Evolutionary conservation across 2,797 vertebrate species (phyloP), one percentile per base, ranked within the genome.

Genomic region (Schizopygopsis pylzovi): DNA sequence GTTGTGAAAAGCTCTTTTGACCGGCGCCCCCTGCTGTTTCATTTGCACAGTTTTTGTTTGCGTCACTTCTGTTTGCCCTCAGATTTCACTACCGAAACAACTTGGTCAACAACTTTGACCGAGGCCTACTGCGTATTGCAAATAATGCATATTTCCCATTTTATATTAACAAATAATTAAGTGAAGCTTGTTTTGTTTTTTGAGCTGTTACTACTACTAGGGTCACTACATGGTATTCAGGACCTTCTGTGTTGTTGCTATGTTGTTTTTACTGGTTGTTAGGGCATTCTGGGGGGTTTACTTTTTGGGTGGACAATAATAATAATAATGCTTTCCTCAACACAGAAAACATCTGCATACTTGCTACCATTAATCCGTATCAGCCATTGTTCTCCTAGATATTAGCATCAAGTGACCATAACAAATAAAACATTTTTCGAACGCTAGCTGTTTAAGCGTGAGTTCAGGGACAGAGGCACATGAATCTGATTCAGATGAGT

Each of bases 1-100:
- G 33, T 22, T 2, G 16, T 16, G 52, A 70, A 54, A 15, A 10
- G 6, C n/a, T 81, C 79, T 79, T 79, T 83, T 13, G 56, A 61
- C 39, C 9, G 41, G 70, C 25, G 70, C 81, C 81, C 70, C 54
- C 70, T 82, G 70, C 22, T 82, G 68, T 18, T 72, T 41, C 3
- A 12, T 54, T 20, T 25, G 67, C 28, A 8, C 49, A 2, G 16
- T 25, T 47, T 16, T 6, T 45, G 3, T 72, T 72, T 76, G 73
- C 9, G 4, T n/a, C 12, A 6, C 45, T 54, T 54, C 28, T 20
- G 28, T 49, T 39, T 77, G 75, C 6, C 52, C 72, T 75, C 72
- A 10, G 45, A 25, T 4, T 59, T 59, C 56, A n/a, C 56, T 20
- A 20, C 54, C 9, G 22, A 59, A 59, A 59, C 56, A 4, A 61